Percentiles rank a stretch among this genome's conserved stretches.
These are phyloP conservation scores for Dicyrtoma fusca DNA, from an alignment of 2,888 invertebrate species.

Conservation along the genomic window DNA sequence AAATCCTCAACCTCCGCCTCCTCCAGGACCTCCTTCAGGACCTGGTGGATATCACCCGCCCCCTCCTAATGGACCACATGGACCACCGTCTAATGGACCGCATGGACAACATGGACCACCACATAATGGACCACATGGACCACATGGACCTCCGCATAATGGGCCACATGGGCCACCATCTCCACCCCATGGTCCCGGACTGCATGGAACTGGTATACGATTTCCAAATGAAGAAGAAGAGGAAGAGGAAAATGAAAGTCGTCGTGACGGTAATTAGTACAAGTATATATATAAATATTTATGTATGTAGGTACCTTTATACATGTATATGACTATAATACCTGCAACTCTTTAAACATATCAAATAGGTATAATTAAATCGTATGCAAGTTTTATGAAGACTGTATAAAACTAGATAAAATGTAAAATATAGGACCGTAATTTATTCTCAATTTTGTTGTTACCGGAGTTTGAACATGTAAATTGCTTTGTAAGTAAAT, in stretches of 20 bases:
- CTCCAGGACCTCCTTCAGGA: background rate
- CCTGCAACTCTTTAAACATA: background rate
- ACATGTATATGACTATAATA: background rate
- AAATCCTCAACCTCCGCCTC: slow-evolving; percentile 11
- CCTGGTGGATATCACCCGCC: too few relatives aligned
- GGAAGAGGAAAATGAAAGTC: slow-evolving; percentile 31
- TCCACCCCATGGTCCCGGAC: background rate
- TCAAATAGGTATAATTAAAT: too few relatives aligned
- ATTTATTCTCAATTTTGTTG: too few relatives aligned
- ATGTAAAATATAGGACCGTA: too few relatives aligned
- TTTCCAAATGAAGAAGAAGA: slow-evolving; percentile 34
- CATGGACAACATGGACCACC: background rate
- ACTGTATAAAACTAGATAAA: slow-evolving; percentile 16
- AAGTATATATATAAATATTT: background rate
- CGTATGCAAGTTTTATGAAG: background rate
- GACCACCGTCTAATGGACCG: background rate
- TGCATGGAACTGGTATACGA: slow-evolving; percentile 16
- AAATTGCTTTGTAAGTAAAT: too few relatives aligned
- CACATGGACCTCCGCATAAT: background rate
- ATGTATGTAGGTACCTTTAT: too few relatives aligned
- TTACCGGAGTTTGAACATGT: too few relatives aligned
- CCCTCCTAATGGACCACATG: background rate
- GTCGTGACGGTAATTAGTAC: background rate
- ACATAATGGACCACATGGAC: background rate
- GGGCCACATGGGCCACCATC: too few relatives aligned